A percentile compares a stretch with the other conserved stretches of the same genome.
phyloP scores from a whole-genome alignment of 2,888 invertebrate genomes.

The Hemithea aestivaria region DNA sequence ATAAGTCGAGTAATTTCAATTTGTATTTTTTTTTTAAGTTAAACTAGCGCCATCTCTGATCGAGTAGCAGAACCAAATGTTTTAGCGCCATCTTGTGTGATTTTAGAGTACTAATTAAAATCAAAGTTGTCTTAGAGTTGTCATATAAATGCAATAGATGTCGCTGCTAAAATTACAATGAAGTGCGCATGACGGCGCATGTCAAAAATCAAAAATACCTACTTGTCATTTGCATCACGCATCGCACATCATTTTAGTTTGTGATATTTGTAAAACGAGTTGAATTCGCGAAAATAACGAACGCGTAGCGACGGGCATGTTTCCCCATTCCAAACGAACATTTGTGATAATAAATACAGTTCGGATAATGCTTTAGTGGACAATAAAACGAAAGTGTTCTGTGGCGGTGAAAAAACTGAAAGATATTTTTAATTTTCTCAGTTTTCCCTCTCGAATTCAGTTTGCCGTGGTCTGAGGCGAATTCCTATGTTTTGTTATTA shows the following conservation, averaged over 20 bases:
- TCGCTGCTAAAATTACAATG: constrained; percentile 36
- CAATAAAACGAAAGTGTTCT: constrained; percentile 34
- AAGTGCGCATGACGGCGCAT: constrained; percentile 77
- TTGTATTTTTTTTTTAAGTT: too few relatives aligned
- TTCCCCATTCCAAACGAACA: constrained; percentile 42
- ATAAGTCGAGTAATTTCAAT: too few relatives aligned
- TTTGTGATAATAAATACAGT: constrained; percentile 40
- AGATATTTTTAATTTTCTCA: constrained; percentile 47
- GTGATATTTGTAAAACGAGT: constrained; percentile 62
- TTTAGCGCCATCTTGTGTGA: constrained; percentile 7
- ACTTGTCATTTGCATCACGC: constrained; percentile 53
- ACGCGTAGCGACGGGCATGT: constrained; percentile 55
- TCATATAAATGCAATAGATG: constrained; percentile 34
- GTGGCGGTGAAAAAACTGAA: constrained; percentile 38
- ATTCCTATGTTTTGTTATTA: constrained; percentile 40
- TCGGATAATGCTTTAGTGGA: constrained; percentile 43
- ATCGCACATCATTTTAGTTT: constrained; percentile 65
- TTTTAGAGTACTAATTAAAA: neutral
- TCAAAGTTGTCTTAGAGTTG: constrained; percentile 1
- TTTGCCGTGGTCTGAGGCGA: constrained; percentile 27
- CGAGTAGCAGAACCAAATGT: constrained; percentile 24
- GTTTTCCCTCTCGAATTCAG: constrained; percentile 42
- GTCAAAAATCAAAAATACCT: constrained; percentile 52
- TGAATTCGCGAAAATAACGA: constrained; percentile 60
- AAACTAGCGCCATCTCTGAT: constrained; percentile 33